These are phyloP conservation scores for Trissoscelio sp. DNA, from an alignment of 2,888 invertebrate species.

Conservation along the genomic window DNA sequence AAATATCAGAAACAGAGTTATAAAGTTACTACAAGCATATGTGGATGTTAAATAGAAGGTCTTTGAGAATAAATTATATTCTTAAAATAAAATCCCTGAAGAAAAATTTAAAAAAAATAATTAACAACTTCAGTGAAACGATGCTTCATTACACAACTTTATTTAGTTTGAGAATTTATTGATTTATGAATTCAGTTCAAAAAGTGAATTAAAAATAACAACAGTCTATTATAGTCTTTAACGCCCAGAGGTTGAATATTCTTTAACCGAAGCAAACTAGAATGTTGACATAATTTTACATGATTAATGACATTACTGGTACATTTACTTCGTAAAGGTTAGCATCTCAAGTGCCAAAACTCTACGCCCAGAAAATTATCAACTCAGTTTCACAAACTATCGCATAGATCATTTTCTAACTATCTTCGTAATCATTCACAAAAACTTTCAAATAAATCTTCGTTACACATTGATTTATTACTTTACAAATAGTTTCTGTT, in stretches of 20 bases:
- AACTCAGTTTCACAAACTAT: slow-evolving; percentile 30
- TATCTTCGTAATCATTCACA: slow-evolving; percentile 22
- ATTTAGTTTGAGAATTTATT: no score
- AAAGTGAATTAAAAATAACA: no score
- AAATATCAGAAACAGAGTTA: slow-evolving; percentile 19
- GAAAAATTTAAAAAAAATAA: no score
- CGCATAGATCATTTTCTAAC: slow-evolving; percentile 47
- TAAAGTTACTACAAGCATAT: no score
- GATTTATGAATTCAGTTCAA: no score
- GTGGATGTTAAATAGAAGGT: no score
- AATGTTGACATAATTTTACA: slow-evolving; percentile 31
- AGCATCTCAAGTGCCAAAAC: slow-evolving; percentile 47
- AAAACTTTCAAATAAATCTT: slow-evolving; percentile 22
- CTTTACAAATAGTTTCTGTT: not conserved
- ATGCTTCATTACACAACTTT: no score
- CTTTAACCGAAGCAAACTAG: not conserved
- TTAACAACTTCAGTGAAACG: no score
- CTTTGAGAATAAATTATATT: no score
- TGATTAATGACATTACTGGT: slow-evolving; percentile 39
- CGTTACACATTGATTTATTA: slow-evolving; percentile 13
- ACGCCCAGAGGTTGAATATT: not conserved
- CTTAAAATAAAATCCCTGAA: no score
- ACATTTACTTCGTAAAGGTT: slow-evolving; percentile 40
- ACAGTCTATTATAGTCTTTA: no score
- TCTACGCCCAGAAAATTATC: slow-evolving; percentile 41